Base-by-base conservation (phyloP, 1,140 invertebrate genomes). In the Polypedilum pembai region DNA sequence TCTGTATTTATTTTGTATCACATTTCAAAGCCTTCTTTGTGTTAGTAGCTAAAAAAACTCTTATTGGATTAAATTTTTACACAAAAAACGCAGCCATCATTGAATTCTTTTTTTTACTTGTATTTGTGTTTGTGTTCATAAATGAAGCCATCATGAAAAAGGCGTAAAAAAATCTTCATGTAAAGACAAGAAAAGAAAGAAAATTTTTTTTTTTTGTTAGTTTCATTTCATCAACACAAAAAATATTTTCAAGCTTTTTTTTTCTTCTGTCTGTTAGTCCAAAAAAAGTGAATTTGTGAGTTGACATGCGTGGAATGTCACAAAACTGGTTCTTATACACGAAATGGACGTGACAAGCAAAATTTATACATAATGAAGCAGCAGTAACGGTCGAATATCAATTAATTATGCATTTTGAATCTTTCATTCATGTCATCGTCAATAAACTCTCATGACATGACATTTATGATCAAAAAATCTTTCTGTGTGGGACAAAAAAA, bases 131-230 rank as follows among this genome's bases (percentile, higher is more conserved):
- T 20, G 63, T 66, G 65, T 18, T 69, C 65, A 69, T 20, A 20
- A 56, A 56, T 69, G 17, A 18, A 69, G 65, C 65, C 65, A 69
- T 69, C 65, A 69, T 69, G 65, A 69, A 69, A 69, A 69, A 69
- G 65, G 65, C 65, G 65, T 69, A 69, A 69, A 69, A 69, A 8
- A 15, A 56, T 12, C 45, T n/a, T 56, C 45, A 56, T 56, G 45
- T 56, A 56, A 56, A 56, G 45, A 56, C 45, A 56, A 12, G 12
- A 45, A 56, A n/a, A 56, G 12, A 45, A 56, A n/a, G 15, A 15
- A 33, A 56, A 33, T 33, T 3, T 33, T 33, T 33, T 1, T 3
- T 3, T 56, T 15, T 56, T 15, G 8, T 56, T 12, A n/a, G n/a
- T 56, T 56, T 56, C 45, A 56, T 12, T 56, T 15, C 10, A 56